These are phyloP conservation scores for Megalopta genalis DNA, from an alignment of 1,140 invertebrate species.

Conservation along the genomic window DNA sequence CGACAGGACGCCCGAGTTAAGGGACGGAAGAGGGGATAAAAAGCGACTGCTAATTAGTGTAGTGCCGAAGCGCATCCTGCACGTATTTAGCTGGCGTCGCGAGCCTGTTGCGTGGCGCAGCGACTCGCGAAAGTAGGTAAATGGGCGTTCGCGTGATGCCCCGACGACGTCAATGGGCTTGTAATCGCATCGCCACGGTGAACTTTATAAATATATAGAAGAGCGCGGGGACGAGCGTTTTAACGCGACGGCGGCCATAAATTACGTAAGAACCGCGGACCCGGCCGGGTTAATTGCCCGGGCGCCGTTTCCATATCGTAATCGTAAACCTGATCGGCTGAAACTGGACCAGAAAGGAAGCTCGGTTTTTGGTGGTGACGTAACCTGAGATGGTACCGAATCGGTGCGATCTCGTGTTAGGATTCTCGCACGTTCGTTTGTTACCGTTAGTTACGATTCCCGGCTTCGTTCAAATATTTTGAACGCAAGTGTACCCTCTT, in stretches of 20 bases:
- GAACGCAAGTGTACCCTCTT: too few species aligned
- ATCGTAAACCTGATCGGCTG: not conserved
- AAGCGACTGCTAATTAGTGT: constrained; percentile 37
- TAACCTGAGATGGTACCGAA: too few species aligned
- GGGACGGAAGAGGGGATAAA: not conserved
- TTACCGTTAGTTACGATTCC: too few species aligned
- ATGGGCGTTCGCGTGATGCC: constrained; percentile 57
- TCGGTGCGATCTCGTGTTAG: too few species aligned
- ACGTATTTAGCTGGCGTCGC: too few species aligned
- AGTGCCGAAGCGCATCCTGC: not conserved
- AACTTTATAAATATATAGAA: constrained; percentile 49
- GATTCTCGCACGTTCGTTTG: too few species aligned
- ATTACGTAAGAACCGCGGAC: constrained; percentile 53
- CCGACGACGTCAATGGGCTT: constrained; percentile 53
- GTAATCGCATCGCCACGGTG: constrained; percentile 59
- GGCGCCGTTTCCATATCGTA: constrained; percentile 4
- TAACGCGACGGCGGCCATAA: constrained; percentile 9
- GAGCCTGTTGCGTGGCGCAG: constrained; percentile 11
- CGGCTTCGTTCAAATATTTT: too few species aligned
- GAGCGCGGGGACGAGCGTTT: not conserved
- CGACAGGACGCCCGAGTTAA: not conserved
- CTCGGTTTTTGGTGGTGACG: too few species aligned
- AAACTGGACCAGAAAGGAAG: too few species aligned
- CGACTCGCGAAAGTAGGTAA: constrained; percentile 58
- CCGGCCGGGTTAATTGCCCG: constrained; percentile 48